A percentile compares a stretch with the other conserved stretches of the same genome.
phyloP scores from a whole-genome alignment of 2,113 vertebrate species.

The Anser cygnoides region DNA sequence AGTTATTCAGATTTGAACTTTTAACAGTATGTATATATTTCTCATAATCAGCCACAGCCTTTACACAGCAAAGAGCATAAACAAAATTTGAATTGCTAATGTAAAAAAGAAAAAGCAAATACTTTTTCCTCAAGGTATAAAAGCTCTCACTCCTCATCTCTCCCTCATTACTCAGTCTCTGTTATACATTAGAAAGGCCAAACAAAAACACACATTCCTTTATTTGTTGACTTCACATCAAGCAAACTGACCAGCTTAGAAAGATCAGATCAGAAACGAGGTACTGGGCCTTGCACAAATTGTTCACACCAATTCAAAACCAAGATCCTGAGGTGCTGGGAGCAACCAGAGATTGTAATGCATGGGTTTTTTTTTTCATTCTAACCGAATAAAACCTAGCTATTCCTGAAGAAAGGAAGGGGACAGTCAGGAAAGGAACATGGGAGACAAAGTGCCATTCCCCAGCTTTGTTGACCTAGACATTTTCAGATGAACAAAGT shows the following conservation, averaged over 20 bases:
- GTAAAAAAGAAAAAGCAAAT: slow-evolving; percentile 10
- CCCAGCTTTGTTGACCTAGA: not conserved
- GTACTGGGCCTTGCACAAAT: not conserved
- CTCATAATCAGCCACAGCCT: slow-evolving; percentile 35
- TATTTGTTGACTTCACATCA: not conserved
- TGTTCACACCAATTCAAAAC: not conserved
- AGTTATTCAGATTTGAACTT: slow-evolving; percentile 57
- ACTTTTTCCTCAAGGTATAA: slow-evolving; percentile 21
- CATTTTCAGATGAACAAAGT: not conserved
- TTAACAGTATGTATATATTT: slow-evolving; percentile 54
- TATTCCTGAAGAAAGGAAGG: not conserved
- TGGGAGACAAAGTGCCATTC: not conserved
- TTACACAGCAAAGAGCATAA: slow-evolving; percentile 27
- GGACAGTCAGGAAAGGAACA: not conserved
- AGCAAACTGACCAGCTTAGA: not conserved
- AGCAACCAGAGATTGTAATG: not conserved
- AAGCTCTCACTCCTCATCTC: slow-evolving; percentile 22
- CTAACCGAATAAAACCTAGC: not conserved
- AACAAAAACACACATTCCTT: not conserved
- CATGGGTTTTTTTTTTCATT: not conserved
- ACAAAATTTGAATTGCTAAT: slow-evolving; percentile 57
- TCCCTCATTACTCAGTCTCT: slow-evolving; percentile 5
- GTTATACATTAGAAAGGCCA: not conserved
- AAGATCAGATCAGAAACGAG: not conserved
- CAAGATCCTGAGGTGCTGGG: not conserved